phyloP scores from a whole-genome alignment of 2,888 invertebrate genomes.

The Quadriops clusia region DNA sequence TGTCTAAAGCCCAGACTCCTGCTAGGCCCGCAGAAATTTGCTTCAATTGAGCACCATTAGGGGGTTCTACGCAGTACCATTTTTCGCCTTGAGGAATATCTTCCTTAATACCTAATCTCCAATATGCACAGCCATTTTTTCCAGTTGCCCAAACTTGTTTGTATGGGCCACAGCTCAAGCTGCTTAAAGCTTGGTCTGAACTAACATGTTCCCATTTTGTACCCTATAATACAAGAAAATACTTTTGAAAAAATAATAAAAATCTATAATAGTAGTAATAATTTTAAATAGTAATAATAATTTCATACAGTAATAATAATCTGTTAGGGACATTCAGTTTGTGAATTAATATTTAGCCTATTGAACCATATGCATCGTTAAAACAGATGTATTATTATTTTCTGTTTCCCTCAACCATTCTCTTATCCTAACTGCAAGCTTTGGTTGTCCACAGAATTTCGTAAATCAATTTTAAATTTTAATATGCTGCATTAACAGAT shows the following conservation, averaged over 20 bases:
- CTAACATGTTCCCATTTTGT: conserved; percentile 68
- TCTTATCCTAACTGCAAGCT: too few species aligned
- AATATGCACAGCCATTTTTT: conserved; percentile 74
- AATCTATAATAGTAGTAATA: conserved; percentile 5
- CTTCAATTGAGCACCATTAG: conserved; percentile 53
- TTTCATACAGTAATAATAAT: conserved; percentile 22
- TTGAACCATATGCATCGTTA: too few species aligned
- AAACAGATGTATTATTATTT: too few species aligned
- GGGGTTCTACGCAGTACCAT: conserved; percentile 73
- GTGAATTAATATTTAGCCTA: too few species aligned
- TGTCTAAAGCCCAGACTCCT: conserved; percentile 73
- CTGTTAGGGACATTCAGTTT: too few species aligned
- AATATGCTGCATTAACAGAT: too few species aligned
- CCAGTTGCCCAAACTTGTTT: conserved; percentile 76
- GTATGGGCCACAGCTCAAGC: conserved; percentile 59
- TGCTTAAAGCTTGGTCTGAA: conserved; percentile 67
- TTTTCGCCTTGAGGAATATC: conserved; percentile 52
- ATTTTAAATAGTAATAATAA: conserved; percentile 6
- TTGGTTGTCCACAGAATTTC: too few species aligned
- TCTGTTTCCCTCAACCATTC: too few species aligned
- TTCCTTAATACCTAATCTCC: conserved; percentile 60
- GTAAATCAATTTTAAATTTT: too few species aligned
- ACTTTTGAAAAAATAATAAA: conserved; percentile 10
- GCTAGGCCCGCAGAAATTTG: conserved; percentile 60
- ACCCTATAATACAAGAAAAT: too few species aligned